A percentile compares a stretch with the other conserved stretches of the same genome.
phyloP scores from a whole-genome alignment of 2,797 vertebrate species.

The Pangasius larnaudii region DNA sequence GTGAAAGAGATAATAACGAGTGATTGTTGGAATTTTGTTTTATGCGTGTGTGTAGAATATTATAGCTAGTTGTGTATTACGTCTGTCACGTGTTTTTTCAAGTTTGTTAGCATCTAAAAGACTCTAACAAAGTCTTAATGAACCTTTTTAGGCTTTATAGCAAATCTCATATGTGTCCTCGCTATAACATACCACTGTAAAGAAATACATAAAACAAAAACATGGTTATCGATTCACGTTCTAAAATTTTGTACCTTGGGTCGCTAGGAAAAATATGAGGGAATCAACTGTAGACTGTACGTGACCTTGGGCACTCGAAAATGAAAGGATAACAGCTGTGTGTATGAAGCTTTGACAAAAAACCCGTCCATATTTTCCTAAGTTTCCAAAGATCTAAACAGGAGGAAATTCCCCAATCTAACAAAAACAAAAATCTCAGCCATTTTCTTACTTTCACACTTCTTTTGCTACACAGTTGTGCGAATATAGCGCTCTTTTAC shows the following conservation, averaged over 20 bases:
- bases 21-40: not conserved
- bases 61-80: not conserved
- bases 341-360: no score
- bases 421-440: not conserved
- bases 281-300: not conserved
- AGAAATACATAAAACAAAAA: not conserved
- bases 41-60: not conserved
- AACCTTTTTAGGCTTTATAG: not conserved
- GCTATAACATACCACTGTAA: not conserved
- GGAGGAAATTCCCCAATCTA: not conserved
- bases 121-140: not conserved
- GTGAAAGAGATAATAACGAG: not conserved
- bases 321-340: no score
- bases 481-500: not conserved
- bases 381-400: not conserved
- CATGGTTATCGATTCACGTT: not conserved
- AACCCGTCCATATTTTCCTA: not conserved
- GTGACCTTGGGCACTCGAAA: not conserved
- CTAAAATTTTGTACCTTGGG: not conserved
- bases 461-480: not conserved
- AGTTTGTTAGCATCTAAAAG: not conserved
- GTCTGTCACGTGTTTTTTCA: not conserved
- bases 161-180: not conserved
- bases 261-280: not conserved
- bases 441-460: not conserved